phyloP scores from a whole-genome alignment of 2,113 vertebrate genomes.

The Pedionomus torquatus region DNA sequence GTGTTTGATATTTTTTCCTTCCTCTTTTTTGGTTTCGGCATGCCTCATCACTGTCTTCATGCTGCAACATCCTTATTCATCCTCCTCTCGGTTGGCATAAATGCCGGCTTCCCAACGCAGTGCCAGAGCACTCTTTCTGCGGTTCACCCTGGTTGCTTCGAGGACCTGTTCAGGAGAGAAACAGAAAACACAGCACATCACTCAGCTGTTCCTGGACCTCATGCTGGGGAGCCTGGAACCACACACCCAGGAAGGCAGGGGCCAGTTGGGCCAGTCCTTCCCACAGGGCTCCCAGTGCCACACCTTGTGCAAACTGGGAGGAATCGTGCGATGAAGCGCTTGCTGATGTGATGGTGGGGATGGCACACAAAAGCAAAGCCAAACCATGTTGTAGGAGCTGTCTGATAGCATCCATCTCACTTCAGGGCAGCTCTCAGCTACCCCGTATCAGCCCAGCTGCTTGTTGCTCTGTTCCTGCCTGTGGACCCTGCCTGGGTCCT shows the following conservation, averaged over 20 bases:
- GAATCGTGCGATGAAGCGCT: background rate
- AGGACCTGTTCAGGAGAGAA: slow-evolving; percentile 83
- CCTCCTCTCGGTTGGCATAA: slow-evolving; percentile 91
- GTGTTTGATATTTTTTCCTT: background rate
- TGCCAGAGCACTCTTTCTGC: slow-evolving; percentile 94
- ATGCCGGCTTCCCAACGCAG: slow-evolving; percentile 96
- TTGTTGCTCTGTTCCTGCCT: background rate
- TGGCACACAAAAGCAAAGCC: background rate
- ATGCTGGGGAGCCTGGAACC: accelerated
- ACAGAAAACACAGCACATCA: slow-evolving; percentile 1
- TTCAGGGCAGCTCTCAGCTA: background rate
- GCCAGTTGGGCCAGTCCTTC: background rate
- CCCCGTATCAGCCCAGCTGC: background rate
- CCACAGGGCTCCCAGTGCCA: background rate
- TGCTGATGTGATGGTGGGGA: background rate
- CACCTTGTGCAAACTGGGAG: background rate
- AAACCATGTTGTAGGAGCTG: background rate
- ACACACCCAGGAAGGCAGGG: background rate
- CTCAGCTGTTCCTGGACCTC: background rate
- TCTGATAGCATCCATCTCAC: background rate
- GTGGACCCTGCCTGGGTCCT: background rate
- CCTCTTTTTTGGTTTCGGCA: slow-evolving; percentile 50
- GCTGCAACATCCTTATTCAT: slow-evolving; percentile 67
- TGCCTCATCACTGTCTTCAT: slow-evolving; percentile 14
- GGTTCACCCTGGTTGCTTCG: slow-evolving; percentile 93